Evolutionary conservation across 2,888 invertebrate genomes (phyloP).

Genomic region (Lasioglossum morio): DNA sequence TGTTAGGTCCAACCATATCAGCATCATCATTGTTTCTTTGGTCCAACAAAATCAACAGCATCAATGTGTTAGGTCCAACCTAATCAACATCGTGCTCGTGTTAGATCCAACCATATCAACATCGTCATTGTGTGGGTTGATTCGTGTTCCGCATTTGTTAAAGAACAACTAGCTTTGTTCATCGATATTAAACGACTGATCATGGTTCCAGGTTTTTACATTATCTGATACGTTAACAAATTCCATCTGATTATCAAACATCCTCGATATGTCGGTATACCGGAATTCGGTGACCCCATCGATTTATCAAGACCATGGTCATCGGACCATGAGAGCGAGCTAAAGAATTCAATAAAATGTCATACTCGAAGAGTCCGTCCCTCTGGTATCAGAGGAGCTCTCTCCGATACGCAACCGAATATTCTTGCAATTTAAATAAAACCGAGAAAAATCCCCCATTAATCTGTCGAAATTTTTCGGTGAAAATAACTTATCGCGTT

Average conservation of each 20-base stretch:
- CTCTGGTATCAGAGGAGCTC: neutral
- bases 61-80: too few species aligned
- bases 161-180: neutral
- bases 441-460: neutral
- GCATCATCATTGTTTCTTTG: too few species aligned
- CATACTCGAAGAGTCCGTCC: neutral
- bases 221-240: slow-evolving; percentile 21
- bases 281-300: slow-evolving; percentile 42
- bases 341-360: slow-evolving; percentile 60
- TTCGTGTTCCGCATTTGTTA: neutral
- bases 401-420: slow-evolving; percentile 1
- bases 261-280: slow-evolving; percentile 46
- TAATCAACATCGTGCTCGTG: too few species aligned
- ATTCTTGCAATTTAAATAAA: slow-evolving; percentile 13
- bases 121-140: too few species aligned
- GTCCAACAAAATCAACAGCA: too few species aligned
- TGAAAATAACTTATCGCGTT: neutral
- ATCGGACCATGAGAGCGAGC: slow-evolving; percentile 36
- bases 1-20: too few species aligned
- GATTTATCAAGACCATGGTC: slow-evolving; percentile 53
- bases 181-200: neutral
- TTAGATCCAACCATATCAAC: too few species aligned
- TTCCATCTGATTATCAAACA: slow-evolving; percentile 14
- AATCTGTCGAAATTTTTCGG: neutral
- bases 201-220: neutral